Evolutionary conservation across 64 coral and sea anemone species (phyloP).

Genomic region (Pocillopora verrucosa): DNA sequence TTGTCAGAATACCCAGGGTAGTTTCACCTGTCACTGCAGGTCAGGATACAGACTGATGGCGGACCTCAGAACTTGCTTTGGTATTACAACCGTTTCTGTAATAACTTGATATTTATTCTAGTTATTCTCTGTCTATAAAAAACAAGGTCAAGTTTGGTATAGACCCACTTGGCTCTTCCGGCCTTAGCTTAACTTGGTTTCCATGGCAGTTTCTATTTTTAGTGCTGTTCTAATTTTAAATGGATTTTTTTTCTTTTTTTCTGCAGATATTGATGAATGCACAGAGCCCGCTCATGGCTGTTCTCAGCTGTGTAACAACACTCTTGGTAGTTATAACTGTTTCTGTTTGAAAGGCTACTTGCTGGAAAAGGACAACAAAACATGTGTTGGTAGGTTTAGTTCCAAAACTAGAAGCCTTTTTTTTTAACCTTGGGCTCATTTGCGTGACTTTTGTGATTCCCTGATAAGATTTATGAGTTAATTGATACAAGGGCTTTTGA

Average conservation of each 20-base stretch:
- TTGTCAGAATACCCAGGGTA: slow-evolving; percentile 58
- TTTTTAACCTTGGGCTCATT: too few relatives aligned
- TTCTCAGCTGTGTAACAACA: slow-evolving; percentile 70
- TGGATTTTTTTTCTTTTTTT: neutral
- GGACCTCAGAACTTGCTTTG: slow-evolving; percentile 50
- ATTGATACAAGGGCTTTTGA: too few relatives aligned
- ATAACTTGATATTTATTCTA: too few relatives aligned
- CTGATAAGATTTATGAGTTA: too few relatives aligned
- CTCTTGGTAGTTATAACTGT: slow-evolving; percentile 49
- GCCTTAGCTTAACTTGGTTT: too few relatives aligned
- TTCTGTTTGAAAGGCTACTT: slow-evolving; percentile 31
- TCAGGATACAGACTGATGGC: slow-evolving; percentile 18
- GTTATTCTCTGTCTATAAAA: too few relatives aligned
- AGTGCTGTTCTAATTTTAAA: neutral
- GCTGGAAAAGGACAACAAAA: slow-evolving; percentile 45
- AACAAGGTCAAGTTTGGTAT: too few relatives aligned
- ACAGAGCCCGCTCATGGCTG: slow-evolving; percentile 27
- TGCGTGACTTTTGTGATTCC: too few relatives aligned
- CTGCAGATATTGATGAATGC: slow-evolving; percentile 65
- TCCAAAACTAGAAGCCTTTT: too few relatives aligned
- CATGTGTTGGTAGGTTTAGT: slow-evolving; percentile 42
- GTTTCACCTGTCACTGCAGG: slow-evolving; percentile 42
- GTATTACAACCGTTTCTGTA: neutral
- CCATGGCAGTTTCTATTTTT: neutral
- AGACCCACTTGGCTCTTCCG: too few relatives aligned